Base-by-base conservation (phyloP, 23 tunicate genomes). In the Botrylloides violaceus region DNA sequence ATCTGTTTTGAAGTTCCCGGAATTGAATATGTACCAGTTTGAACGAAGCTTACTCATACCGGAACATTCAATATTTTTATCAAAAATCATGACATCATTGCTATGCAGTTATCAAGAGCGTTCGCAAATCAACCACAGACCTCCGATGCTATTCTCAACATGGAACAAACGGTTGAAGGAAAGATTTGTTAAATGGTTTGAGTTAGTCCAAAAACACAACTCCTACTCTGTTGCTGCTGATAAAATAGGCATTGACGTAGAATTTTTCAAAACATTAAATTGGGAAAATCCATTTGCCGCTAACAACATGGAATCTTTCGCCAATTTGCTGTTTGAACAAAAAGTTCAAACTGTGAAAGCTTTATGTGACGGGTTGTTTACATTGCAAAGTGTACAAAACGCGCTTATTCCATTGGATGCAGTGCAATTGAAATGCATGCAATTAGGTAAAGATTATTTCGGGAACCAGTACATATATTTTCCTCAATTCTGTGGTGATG, bases 401-500 rank as follows among this genome's bases (percentile, higher is more conserved):
- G 58, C 74, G 25, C 23, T 68, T 5, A 21, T 43, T 19, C 22
- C 23, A 0, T 32, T 68, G 58, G 58, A 68, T 37, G 24, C 58
- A 37, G 3, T 30, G 43, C 74, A 68, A 81, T 71, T 58, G 21
- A 77, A 83, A 27, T 76, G 77, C 29, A 80, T 80, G 85, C 32
- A 75, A 29, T 80, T 86, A 31, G 94, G 94, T 3, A 71, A 48
- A 32, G 94, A 86, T 66, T 64, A 59, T 0, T 38, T 30, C 5
- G 94, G 94, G 26, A 80, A 86, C 57, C 34, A 53, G 18, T 86
- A 86, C 80, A 75, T 76, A 4, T 86, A 86, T 62, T 86, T 86
- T 66, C 94, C 94, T 23, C 94, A 86, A 70, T 86, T 86, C 61
- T 79, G 94, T 55, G 85, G 85, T 24, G 81, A 80, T 53, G 94